Evolutionary conservation across 2,888 invertebrate species (phyloP), one percentile per base, ranked within the genome.

Genomic region (Octodonta nipae): DNA sequence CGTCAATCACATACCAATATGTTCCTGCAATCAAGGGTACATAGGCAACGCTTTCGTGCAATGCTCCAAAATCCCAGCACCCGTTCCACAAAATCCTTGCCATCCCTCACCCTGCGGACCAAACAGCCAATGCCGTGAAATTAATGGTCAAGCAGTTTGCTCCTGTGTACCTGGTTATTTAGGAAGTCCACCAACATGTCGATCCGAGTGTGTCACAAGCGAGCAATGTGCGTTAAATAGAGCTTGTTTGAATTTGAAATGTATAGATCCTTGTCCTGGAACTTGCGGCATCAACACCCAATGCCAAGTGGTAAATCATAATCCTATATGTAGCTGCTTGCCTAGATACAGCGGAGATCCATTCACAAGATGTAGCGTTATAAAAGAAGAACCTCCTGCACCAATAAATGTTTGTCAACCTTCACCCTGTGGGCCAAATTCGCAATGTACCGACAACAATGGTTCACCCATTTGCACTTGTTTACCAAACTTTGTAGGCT

Each of bases 201-300:
- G 76, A 40, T 78, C 78, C 2, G 79, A 80, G 60, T 80, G 80
- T 51, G 68, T 75, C 27, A 70, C 72, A 35, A 79, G 77, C 47
- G 68, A 73, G 2, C 80, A 81, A 50, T 83, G 83, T 56, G 51
- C 72, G 7, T 68, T 70, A 36, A 70, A 72, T 45, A 65, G 71
- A 51, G 78, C 81, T 8, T 83, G 83, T 49, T 72, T 76, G 34
- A 78, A 76, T 50, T 70, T 73, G 51, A 79, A 77, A 63, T 83
- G 81, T 51, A 70, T 71, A 50, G 76, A 82, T 55, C 81, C 82
- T n/a, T 82, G 81, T 42, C 75, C 74, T 3, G 79, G 80, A 16
- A 74, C 78, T 7, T 84, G 83, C 51, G 83, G 81, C 10, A 62
- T 73, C 27, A 73, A 73, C 51, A 79, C 82, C 1, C 51, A 71